phyloP scores from a whole-genome alignment of 2,888 invertebrate genomes.

The Perdita meconis region DNA sequence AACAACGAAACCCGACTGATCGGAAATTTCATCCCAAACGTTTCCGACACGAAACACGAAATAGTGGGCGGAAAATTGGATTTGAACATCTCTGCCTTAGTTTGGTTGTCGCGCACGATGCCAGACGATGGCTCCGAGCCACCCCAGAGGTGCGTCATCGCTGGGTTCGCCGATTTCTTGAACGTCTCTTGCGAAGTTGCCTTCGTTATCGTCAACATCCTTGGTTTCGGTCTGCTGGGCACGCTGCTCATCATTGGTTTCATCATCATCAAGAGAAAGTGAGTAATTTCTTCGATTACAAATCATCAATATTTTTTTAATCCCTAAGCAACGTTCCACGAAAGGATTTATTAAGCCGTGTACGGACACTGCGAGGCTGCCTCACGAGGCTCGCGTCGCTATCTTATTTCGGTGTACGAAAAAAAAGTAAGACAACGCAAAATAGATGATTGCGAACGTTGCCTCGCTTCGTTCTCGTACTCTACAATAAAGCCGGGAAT shows the following conservation, averaged over 20 bases:
- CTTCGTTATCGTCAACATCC: slow-evolving; percentile 88
- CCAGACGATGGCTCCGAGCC: slow-evolving; percentile 89
- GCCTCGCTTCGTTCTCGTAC: too few species aligned
- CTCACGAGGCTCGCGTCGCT: too few species aligned
- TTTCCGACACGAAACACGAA: slow-evolving; percentile 84
- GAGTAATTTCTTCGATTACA: slow-evolving; percentile 67
- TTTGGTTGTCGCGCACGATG: slow-evolving; percentile 87
- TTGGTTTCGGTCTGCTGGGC: slow-evolving; percentile 87
- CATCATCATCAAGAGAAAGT: slow-evolving; percentile 88
- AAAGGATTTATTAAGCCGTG: too few species aligned
- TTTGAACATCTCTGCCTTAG: slow-evolving; percentile 86
- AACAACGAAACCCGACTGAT: slow-evolving; percentile 85
- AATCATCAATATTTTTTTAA: too few species aligned
- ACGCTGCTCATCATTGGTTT: slow-evolving; percentile 86
- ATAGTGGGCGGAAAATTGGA: slow-evolving; percentile 85
- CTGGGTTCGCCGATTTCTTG: slow-evolving; percentile 88
- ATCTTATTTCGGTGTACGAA: too few species aligned
- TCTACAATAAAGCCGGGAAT: too few species aligned
- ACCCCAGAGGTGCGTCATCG: slow-evolving; percentile 88
- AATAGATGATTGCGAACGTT: too few species aligned
- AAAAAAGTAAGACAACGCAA: too few species aligned
- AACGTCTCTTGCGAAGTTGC: slow-evolving; percentile 90
- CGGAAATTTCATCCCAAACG: slow-evolving; percentile 87
- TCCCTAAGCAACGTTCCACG: too few species aligned
- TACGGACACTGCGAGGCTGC: too few species aligned